These are phyloP conservation scores for Acyrthosiphon pisum DNA, from an alignment of 1,140 invertebrate species.

Conservation along the genomic window DNA sequence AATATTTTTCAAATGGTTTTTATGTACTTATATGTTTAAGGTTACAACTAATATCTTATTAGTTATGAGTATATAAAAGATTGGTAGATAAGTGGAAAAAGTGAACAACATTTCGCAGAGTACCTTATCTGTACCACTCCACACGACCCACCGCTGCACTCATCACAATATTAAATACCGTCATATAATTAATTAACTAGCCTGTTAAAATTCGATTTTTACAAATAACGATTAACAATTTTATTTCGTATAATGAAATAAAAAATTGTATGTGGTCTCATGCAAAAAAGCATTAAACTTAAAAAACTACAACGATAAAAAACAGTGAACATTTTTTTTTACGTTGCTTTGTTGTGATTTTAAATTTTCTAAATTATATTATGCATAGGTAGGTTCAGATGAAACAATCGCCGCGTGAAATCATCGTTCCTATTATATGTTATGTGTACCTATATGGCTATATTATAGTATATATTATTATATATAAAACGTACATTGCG, in stretches of 20 bases:
- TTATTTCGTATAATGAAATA: neutral
- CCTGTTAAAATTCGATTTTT: neutral
- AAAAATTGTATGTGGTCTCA: neutral
- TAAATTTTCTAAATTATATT: too few relatives aligned
- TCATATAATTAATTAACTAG: neutral
- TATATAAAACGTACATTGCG: too few relatives aligned
- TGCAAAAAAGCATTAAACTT: neutral
- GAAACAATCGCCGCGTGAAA: too few relatives aligned
- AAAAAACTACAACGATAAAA: too few relatives aligned
- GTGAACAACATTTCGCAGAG: neutral
- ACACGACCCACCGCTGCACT: neutral
- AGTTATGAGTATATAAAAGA: neutral
- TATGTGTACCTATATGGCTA: too few relatives aligned
- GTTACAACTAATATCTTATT: too few relatives aligned
- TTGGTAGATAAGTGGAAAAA: neutral
- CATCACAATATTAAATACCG: neutral
- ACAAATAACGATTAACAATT: neutral
- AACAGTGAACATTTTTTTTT: too few relatives aligned
- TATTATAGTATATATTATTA: too few relatives aligned
- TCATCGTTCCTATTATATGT: too few relatives aligned
- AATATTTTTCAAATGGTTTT: neutral
- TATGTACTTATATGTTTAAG: too few relatives aligned
- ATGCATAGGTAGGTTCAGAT: too few relatives aligned
- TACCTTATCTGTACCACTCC: neutral
- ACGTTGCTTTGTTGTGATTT: too few relatives aligned